These are phyloP conservation scores for Habroteleia sp. DNA, from an alignment of 2,888 invertebrate species.

Conservation along the genomic window DNA sequence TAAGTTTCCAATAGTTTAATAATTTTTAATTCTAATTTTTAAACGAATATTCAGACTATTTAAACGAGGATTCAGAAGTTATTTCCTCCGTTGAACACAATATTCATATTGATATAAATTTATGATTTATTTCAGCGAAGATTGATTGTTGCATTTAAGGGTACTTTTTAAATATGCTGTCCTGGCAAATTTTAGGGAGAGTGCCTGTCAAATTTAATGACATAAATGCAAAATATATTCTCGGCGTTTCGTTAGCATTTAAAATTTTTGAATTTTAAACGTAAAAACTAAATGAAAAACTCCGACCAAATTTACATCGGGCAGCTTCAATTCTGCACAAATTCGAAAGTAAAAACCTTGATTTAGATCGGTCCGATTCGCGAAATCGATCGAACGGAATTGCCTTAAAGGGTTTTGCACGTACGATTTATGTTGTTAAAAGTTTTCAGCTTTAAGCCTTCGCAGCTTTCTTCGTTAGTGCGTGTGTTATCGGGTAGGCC, in stretches of 20 bases:
- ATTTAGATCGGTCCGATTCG: constrained; percentile 3
- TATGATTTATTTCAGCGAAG: constrained; percentile 44
- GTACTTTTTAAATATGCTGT: constrained; percentile 54
- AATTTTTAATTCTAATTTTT: no score
- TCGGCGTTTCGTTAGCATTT: constrained; percentile 28
- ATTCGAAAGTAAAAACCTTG: no score
- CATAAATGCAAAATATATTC: constrained; percentile 56
- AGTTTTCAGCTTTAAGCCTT: constrained; percentile 62
- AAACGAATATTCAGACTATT: no score
- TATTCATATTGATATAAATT: constrained; percentile 26
- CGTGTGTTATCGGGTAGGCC: constrained; percentile 63
- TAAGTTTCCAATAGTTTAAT: no score
- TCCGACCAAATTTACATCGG: no score
- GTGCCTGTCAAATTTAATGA: constrained; percentile 62
- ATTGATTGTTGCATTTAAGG: constrained; percentile 56
- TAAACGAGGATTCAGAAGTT: no score
- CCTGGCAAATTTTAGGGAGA: constrained; percentile 47
- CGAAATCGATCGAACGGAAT: no score
- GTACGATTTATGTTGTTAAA: constrained; percentile 47
- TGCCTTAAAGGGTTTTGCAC: constrained; percentile 27
- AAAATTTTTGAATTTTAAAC: constrained; percentile 3
- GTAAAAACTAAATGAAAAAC: no score
- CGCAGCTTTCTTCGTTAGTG: constrained; percentile 60
- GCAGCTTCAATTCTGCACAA: neutral
- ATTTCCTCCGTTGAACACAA: neutral